A percentile compares a stretch with the other conserved stretches of the same genome.
Conservation (phyloP, 2,797 vertebrate genomes). For the Enteromius paludinosus region DNA sequence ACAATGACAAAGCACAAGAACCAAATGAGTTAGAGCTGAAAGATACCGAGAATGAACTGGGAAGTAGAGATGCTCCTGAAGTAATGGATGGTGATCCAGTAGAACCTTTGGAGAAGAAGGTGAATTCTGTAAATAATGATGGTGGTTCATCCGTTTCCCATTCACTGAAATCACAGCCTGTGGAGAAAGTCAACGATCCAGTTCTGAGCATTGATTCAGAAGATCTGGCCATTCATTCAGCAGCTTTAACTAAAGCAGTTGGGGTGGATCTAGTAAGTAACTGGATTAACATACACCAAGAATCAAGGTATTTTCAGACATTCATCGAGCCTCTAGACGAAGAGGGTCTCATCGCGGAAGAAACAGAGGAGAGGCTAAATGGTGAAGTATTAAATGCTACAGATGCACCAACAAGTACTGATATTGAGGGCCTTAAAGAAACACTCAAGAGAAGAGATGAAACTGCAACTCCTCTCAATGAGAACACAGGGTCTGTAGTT, state of each 20-base stretch:
- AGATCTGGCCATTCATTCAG: slow-evolving; percentile 46
- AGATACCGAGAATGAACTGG: not conserved
- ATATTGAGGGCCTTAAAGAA: slow-evolving; percentile 43
- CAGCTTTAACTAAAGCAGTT: slow-evolving; percentile 60
- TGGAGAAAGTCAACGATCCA: slow-evolving; percentile 26
- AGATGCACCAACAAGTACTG: slow-evolving; percentile 32
- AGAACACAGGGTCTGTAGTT: slow-evolving; percentile 12
- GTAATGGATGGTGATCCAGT: not conserved
- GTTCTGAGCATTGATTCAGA: slow-evolving; percentile 41
- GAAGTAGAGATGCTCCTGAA: slow-evolving; percentile 10
- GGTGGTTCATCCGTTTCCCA: slow-evolving; percentile 51
- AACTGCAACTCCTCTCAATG: slow-evolving; percentile 10
- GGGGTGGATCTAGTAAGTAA: slow-evolving; percentile 74
- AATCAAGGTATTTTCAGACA: slow-evolving; percentile 75
- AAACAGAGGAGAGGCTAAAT: not conserved
- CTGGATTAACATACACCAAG: slow-evolving; percentile 77
- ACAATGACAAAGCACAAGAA: slow-evolving; percentile 7
- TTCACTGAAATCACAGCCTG: slow-evolving; percentile 45
- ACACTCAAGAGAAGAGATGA: slow-evolving; percentile 12
- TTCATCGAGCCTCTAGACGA: slow-evolving; percentile 79
- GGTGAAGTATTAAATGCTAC: slow-evolving; percentile 36
- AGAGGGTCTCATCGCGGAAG: slow-evolving; percentile 38
- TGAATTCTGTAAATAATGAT: slow-evolving; percentile 60
- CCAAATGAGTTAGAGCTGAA: slow-evolving; percentile 16
- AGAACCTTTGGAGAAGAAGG: not conserved